Conservation (phyloP, 2,113 vertebrate genomes). For the Tachuris rubrigastra region DNA sequence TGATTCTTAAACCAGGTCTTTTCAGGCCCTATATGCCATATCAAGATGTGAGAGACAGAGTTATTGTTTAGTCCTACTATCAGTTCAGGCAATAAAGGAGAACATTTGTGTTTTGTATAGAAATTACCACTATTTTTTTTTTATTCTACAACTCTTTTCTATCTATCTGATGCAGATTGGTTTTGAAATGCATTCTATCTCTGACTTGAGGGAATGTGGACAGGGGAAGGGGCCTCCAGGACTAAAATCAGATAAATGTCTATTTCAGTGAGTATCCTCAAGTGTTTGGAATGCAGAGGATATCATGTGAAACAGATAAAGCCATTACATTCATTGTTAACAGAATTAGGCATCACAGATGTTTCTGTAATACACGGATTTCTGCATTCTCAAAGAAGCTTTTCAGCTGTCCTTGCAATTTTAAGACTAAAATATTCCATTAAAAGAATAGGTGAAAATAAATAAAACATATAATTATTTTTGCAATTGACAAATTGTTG, state of each 20-base stretch:
- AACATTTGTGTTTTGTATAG: neutral
- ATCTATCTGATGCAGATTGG: neutral
- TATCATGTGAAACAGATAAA: slow-evolving; percentile 33
- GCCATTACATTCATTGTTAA: slow-evolving; percentile 27
- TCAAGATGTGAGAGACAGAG: neutral
- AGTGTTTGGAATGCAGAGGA: neutral
- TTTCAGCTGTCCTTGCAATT: slow-evolving; percentile 70
- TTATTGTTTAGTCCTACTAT: neutral
- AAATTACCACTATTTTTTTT: neutral
- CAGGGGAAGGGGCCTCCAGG: neutral
- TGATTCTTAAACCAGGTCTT: neutral
- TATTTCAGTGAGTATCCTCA: neutral
- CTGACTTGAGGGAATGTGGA: neutral
- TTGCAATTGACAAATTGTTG: slow-evolving; percentile 72
- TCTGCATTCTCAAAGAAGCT: slow-evolving; percentile 58
- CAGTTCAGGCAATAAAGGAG: neutral
- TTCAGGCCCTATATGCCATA: neutral
- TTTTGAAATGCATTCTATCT: neutral
- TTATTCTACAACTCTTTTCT: neutral
- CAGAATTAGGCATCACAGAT: slow-evolving; percentile 55
- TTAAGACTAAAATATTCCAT: slow-evolving; percentile 76
- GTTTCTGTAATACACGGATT: slow-evolving; percentile 33
- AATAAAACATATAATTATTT: slow-evolving; percentile 77
- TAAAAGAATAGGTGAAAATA: slow-evolving; percentile 75
- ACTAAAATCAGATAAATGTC: neutral